A percentile compares a stretch with the other conserved stretches of the same genome.
phyloP scores from a whole-genome alignment of 2,888 invertebrate genomes.

The Poecilus cupreus region DNA sequence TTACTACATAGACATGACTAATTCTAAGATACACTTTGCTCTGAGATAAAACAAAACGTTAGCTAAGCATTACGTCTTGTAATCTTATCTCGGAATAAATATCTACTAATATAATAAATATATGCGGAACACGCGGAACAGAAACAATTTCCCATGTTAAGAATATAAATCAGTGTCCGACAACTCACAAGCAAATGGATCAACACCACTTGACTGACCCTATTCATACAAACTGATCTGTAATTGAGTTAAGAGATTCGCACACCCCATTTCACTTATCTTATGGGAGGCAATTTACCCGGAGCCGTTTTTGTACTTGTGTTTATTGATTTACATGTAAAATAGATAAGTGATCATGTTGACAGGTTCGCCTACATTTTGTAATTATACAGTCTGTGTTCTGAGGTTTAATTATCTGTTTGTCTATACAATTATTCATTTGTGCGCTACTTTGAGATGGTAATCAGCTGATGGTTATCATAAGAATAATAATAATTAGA shows the following conservation, averaged over 20 bases:
- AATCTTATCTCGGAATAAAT: neutral
- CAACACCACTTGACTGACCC: neutral
- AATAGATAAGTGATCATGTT: conserved; percentile 15
- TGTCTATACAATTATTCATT: neutral
- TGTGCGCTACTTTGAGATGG: conserved; percentile 35
- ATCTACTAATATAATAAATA: neutral
- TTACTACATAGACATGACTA: neutral
- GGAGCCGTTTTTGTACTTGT: neutral
- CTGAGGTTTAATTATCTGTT: neutral
- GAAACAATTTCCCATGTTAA: neutral
- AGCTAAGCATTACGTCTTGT: neutral
- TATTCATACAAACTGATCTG: neutral
- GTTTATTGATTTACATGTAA: conserved; percentile 38
- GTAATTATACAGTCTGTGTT: conserved; percentile 19
- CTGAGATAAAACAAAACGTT: neutral
- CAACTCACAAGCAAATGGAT: neutral
- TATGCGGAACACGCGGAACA: neutral
- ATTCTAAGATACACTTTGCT: conserved; percentile 20
- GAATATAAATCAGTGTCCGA: neutral
- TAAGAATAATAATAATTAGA: neutral
- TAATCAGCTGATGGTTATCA: neutral
- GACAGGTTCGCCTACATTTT: conserved; percentile 25
- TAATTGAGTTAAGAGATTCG: neutral
- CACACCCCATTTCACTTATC: conserved; percentile 4
- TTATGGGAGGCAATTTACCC: neutral